Base-by-base conservation (phyloP, 2,888 invertebrate genomes). In the Sphinx pinastri region DNA sequence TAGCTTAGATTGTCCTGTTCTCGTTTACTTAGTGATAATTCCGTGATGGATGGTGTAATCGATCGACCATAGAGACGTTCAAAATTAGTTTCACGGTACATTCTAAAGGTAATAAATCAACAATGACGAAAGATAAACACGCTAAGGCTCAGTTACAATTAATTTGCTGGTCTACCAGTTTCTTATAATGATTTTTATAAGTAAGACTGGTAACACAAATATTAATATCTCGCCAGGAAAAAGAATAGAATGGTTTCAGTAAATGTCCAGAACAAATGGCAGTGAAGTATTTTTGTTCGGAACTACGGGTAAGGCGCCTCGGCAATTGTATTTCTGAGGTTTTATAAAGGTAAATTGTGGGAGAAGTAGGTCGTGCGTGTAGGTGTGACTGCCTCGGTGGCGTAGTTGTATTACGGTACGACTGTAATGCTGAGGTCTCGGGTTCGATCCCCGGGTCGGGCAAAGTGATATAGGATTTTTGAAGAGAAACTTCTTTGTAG, bases 191-290 rank as follows among this genome's bases (percentile, higher is more conserved):
- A 60, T 60, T 60, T n/a, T 16, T 60, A 47, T 60, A 60, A 60
- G 47, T 60, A 47, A 60, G 45, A 45, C 10, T 47, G 12, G 60
- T 45, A 60, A 60, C 19, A 45, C 47, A 60, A 60, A 60, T 47
- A 60, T 60, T 60, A 60, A 60, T 60, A 47, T 60, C 60, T n/a
- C 60, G 4, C n/a, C 60, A 47, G 60, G 47, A 47, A 60, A 60
- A 19, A 25, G 6, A 19, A 47, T n/a, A 47, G 47, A 60, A 19
- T 45, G 45, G 45, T 60, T 45, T 16, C 19, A 25, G 16, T 10
- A 16, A 13, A 57, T 19, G 25, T 6, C 57, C 57, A 13, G 13
- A 25, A 45, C 10, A 47, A 60, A 47, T 60, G 47, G 16, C 60
- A 16, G 16, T 13, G 38, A 59, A 59, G 11, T 60, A 45, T 60